Evolutionary conservation across 2,797 vertebrate genomes (phyloP).

Genomic region (Muscicapa comitata): DNA sequence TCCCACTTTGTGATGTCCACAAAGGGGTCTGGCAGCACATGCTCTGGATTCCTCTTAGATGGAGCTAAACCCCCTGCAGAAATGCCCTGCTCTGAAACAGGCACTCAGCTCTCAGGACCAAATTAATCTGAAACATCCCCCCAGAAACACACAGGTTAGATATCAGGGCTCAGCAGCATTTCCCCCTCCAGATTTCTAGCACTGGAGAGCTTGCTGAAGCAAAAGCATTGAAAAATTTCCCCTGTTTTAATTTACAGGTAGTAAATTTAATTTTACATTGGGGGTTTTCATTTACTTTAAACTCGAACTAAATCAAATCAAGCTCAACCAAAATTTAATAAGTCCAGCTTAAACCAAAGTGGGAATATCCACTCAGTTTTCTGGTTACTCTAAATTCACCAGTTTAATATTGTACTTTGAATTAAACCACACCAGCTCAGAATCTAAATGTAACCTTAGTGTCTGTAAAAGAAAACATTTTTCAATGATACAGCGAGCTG

Average conservation of each 20-base stretch:
- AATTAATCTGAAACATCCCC: not conserved
- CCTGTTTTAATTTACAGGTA: not conserved
- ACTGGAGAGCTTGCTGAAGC: not conserved
- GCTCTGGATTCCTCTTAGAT: not conserved
- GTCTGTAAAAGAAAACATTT: constrained; percentile 13
- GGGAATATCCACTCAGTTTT: not conserved
- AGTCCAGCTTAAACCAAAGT: not conserved
- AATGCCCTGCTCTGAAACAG: fast-evolving
- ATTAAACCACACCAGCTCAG: not conserved
- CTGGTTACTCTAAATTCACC: not conserved
- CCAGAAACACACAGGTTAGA: not conserved
- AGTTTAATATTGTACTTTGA: not conserved
- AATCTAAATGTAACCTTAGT: not conserved
- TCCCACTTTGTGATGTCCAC: not conserved
- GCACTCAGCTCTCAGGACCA: not conserved
- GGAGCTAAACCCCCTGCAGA: not conserved
- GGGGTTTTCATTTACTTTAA: not conserved
- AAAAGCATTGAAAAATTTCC: not conserved
- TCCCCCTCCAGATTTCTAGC: not conserved
- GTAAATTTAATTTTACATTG: not conserved
- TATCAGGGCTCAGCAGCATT: not conserved
- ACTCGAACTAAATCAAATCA: not conserved
- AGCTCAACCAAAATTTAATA: not conserved
- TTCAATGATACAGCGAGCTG: not conserved
- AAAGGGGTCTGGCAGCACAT: fast-evolving